Percentiles rank a stretch among this genome's conserved stretches.
These are phyloP conservation scores for Malthinus flaveolus DNA, from an alignment of 2,888 invertebrate genomes.

Conservation along the genomic window DNA sequence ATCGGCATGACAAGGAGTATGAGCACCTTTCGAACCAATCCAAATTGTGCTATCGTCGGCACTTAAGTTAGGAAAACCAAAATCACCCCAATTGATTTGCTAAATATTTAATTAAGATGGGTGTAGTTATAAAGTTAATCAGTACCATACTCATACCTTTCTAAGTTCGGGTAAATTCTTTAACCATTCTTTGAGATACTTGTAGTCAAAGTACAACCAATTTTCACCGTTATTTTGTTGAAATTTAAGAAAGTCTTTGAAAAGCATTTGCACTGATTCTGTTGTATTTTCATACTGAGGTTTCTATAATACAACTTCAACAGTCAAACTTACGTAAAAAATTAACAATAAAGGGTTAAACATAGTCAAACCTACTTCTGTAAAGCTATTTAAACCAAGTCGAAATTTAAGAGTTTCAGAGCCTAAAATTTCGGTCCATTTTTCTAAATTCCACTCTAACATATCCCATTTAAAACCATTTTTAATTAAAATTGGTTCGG, in stretches of 20 bases:
- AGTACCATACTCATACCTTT: slow-evolving; percentile 54
- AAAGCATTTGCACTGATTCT: slow-evolving; percentile 60
- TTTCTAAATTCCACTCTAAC: slow-evolving; percentile 62
- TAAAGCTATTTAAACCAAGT: slow-evolving; percentile 51
- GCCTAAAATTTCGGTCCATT: slow-evolving; percentile 63
- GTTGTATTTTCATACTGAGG: slow-evolving; percentile 84
- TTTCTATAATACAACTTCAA: slow-evolving; percentile 47
- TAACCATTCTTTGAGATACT: slow-evolving; percentile 75
- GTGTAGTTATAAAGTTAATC: neutral
- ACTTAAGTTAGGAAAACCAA: slow-evolving; percentile 72
- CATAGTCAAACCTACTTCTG: slow-evolving; percentile 29
- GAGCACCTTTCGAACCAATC: slow-evolving; percentile 85
- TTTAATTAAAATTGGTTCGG: slow-evolving; percentile 60
- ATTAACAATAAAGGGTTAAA: slow-evolving; percentile 42
- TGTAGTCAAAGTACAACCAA: slow-evolving; percentile 87
- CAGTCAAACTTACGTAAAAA: slow-evolving; percentile 22
- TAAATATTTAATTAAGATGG: slow-evolving; percentile 46
- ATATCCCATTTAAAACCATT: slow-evolving; percentile 62
- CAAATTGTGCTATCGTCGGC: slow-evolving; percentile 79
- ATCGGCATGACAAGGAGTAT: slow-evolving; percentile 93
- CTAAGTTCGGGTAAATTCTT: slow-evolving; percentile 59
- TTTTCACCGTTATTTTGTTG: slow-evolving; percentile 52
- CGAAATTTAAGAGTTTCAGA: slow-evolving; percentile 63
- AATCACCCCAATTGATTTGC: slow-evolving; percentile 65
- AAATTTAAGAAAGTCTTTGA: slow-evolving; percentile 64